Evolutionary conservation across 2,888 invertebrate genomes (phyloP), one percentile per base, ranked within the genome.

Genomic region (Ichneumon xanthorius): DNA sequence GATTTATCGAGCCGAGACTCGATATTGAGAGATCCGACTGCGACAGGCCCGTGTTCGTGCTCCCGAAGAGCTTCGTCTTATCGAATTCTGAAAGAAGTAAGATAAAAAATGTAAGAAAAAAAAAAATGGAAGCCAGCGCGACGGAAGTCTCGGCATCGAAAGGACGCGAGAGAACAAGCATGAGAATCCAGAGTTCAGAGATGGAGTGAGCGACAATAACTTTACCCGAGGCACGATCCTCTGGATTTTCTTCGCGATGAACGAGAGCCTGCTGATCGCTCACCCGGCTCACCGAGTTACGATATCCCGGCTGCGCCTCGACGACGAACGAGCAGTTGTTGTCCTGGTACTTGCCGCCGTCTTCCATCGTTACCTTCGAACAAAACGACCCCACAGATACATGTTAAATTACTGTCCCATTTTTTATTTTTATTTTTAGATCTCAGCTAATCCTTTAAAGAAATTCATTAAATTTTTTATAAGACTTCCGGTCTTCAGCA

Each of bases 21-120:
- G 96, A 96, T 91, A 97, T 95, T 91, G 97, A 97, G 0, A 97
- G 95, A 91, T 97, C 97, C 5, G 98, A 98, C 91, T 97, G 97
- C 5, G 97, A 97, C 2, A 98, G 95, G 0, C 98, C 98, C 0
- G 97, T 97, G 90, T 96, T 96, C 30, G 96, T 95, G 76, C 95
- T 94, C 0, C 95, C 95, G 75, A 95, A 92, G 4, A 95, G 94
- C 93, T 94, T 95, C 68, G 92, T 89, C 72, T 91, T 92, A 75
- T 90, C 90, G 87, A 92, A 92, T 75, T 89, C 93, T 92, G 89
- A 45, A 82, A 77, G 58, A 22, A 58, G 26, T 40, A 7, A 22
- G 14, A 14, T 45, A 45, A 48, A 19, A 53, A 53, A 53, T 81
- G 72, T 68, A 14, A 73, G 22, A 30, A 55, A 50, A 75, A 77